These are phyloP conservation scores for Amphimedon queenslandica DNA, from an alignment of 37 sponge, comb jelly and placozoan genomes.

Conservation along the genomic window DNA sequence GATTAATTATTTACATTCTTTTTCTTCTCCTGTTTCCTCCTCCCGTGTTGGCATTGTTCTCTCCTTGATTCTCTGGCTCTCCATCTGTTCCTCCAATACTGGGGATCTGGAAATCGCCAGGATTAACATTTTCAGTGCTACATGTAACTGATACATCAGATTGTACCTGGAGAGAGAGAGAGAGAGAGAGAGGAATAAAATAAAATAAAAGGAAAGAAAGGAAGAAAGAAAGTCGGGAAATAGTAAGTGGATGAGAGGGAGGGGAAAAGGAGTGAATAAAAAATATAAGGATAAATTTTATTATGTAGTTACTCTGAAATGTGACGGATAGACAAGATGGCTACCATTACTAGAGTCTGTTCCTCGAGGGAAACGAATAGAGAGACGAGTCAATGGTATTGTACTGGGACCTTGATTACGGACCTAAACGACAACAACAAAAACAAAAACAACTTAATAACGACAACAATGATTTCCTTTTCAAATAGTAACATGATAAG, in stretches of 20 bases:
- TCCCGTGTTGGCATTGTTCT: not conserved
- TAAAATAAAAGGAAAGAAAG: not conserved
- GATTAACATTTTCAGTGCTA: not conserved
- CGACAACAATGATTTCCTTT: too few species aligned
- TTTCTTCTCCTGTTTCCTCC: not conserved
- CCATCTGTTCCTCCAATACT: not conserved
- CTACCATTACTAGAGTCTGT: not conserved
- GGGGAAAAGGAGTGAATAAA: not conserved
- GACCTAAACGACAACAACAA: not conserved
- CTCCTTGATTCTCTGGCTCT: not conserved
- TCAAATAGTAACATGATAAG: too few species aligned
- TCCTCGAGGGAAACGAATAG: not conserved
- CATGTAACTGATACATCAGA: not conserved
- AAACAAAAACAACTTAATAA: too few species aligned
- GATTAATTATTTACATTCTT: not conserved
- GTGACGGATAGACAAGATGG: not conserved
- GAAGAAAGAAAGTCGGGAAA: not conserved
- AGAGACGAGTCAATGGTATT: not conserved
- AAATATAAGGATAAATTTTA: not conserved
- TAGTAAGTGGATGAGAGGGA: not conserved
- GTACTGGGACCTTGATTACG: not conserved
- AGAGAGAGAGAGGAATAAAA: not conserved
- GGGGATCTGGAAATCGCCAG: not conserved
- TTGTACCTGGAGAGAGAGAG: not conserved
- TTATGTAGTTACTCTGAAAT: not conserved